Evolutionary conservation across 1,140 invertebrate species (phyloP).

Genomic region (Dreissena polymorpha): DNA sequence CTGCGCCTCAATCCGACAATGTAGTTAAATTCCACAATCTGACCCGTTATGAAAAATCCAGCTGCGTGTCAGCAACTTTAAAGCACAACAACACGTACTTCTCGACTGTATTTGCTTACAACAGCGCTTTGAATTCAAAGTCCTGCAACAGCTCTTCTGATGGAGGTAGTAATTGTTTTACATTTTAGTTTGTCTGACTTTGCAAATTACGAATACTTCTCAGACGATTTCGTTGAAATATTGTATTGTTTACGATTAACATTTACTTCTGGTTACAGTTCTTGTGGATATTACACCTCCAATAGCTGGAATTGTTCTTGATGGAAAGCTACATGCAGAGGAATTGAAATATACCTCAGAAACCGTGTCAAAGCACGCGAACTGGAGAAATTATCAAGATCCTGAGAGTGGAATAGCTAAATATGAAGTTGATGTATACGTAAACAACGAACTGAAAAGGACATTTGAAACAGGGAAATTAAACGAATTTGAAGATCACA

Average conservation of each 20-base stretch:
- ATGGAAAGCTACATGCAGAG: background rate
- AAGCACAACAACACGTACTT: slow-evolving; percentile 31
- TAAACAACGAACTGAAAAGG: slow-evolving; percentile 30
- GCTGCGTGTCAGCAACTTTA: slow-evolving; percentile 2
- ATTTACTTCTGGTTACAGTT: slow-evolving; percentile 13
- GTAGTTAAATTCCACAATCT: slow-evolving; percentile 25
- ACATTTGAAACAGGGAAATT: slow-evolving; percentile 28
- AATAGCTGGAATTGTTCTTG: slow-evolving; percentile 17
- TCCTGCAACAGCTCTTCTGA: slow-evolving; percentile 31
- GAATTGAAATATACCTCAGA: slow-evolving; percentile 29
- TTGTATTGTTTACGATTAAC: no score
- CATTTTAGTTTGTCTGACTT: no score
- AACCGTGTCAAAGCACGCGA: slow-evolving; percentile 20
- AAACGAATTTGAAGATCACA: slow-evolving; percentile 24
- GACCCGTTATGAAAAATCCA: slow-evolving; percentile 23
- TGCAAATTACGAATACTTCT: no score
- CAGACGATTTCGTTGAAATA: no score
- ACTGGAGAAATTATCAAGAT: slow-evolving; percentile 26
- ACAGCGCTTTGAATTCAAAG: slow-evolving; percentile 40
- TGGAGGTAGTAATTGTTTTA: slow-evolving; percentile 17
- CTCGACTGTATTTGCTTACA: slow-evolving; percentile 45
- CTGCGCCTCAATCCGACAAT: slow-evolving; percentile 1
- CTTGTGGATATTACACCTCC: slow-evolving; percentile 38
- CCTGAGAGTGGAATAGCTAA: slow-evolving; percentile 35
- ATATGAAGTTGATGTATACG: slow-evolving; percentile 25